Conservation (phyloP, 2,888 invertebrate species). For the Ceraclea dissimilis region DNA sequence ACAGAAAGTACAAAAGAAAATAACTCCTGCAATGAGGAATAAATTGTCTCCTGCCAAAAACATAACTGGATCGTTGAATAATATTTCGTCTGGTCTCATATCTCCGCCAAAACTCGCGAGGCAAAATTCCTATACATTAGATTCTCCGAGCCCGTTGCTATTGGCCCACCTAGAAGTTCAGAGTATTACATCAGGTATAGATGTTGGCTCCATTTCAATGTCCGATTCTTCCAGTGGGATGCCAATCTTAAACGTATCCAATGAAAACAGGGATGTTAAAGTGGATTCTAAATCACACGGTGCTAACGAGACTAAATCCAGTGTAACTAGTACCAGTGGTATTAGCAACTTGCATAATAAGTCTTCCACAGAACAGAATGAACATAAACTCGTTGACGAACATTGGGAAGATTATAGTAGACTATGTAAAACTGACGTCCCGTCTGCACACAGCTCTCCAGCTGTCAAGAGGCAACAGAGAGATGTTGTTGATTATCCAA, state of each 20-base stretch:
- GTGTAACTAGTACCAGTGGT: no score
- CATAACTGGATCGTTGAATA: constrained; percentile 40
- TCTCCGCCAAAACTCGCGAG: constrained; percentile 47
- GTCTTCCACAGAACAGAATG: background rate
- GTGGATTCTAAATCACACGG: background rate
- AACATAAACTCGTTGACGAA: background rate
- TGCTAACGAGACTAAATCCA: background rate
- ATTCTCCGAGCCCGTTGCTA: constrained; percentile 69
- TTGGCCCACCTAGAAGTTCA: constrained; percentile 54
- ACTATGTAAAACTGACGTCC: background rate
- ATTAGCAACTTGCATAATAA: background rate
- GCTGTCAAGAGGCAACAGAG: background rate
- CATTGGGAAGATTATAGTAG: background rate
- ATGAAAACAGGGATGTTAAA: background rate
- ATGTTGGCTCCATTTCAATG: constrained; percentile 45
- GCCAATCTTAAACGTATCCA: background rate
- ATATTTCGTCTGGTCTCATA: constrained; percentile 37
- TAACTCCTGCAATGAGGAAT: constrained; percentile 2
- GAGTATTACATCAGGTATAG: constrained; percentile 41
- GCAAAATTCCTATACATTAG: constrained; percentile 72
- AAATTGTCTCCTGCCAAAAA: constrained; percentile 25
- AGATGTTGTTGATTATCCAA: constrained; percentile 12
- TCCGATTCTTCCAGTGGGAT: constrained; percentile 36
- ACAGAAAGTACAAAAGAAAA: constrained; percentile 12
- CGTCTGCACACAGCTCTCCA: background rate